These are phyloP conservation scores for Venustaconcha ellipsiformis DNA, from an alignment of 1,140 invertebrate species.

Conservation along the genomic window DNA sequence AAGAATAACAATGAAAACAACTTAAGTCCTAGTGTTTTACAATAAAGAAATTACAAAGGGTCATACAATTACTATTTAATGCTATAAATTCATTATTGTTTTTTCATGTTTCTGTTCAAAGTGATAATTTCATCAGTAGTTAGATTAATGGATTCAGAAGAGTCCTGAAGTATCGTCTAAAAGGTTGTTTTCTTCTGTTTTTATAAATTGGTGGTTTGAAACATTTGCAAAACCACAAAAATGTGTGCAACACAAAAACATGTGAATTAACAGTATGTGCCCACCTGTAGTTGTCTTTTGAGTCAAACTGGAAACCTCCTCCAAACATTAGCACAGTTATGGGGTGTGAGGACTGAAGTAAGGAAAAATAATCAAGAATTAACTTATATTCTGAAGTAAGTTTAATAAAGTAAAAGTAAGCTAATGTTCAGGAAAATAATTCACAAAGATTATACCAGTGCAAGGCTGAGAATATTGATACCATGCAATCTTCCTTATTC, in stretches of 20 bases:
- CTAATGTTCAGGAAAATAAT: too few species aligned
- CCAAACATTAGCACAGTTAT: constrained; percentile 74
- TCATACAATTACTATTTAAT: too few species aligned
- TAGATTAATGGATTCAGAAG: not conserved
- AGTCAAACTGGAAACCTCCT: constrained; percentile 78
- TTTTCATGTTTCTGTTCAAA: too few species aligned
- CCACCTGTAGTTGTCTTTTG: constrained; percentile 56
- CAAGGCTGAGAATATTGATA: too few species aligned
- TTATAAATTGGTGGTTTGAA: not conserved
- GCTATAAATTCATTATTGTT: too few species aligned
- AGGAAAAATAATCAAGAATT: constrained; percentile 7
- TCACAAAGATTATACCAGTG: too few species aligned
- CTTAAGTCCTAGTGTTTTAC: too few species aligned
- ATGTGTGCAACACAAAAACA: not conserved
- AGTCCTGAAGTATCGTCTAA: not conserved
- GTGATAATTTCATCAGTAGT: too few species aligned
- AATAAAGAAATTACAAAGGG: too few species aligned
- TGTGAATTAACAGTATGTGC: not conserved
- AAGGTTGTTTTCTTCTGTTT: not conserved
- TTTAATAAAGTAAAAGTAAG: too few species aligned
- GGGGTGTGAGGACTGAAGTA: constrained; percentile 56
- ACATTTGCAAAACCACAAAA: not conserved
- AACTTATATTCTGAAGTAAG: not conserved
- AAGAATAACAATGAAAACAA: too few species aligned
- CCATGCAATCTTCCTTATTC: too few species aligned